Percentiles rank a stretch among this genome's conserved stretches.
Evolutionary conservation across 2,888 invertebrate species (phyloP).

Genomic region (Andricus quercusramuli): DNA sequence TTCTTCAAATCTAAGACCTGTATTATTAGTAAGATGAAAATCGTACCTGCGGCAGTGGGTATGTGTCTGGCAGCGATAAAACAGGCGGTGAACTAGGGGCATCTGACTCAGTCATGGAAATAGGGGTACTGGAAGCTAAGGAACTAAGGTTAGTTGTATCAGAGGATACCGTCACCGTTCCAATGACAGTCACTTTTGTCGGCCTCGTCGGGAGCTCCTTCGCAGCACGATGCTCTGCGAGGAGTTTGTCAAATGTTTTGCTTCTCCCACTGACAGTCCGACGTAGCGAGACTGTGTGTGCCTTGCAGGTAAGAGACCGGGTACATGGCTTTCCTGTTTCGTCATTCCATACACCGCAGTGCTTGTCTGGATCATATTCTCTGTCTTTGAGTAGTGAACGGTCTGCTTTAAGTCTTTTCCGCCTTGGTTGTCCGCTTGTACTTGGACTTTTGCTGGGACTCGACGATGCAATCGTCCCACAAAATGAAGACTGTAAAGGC

Average conservation of each 20-base stretch:
- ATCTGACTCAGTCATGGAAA: conserved; percentile 82
- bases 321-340: conserved; percentile 88
- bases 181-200: conserved; percentile 65
- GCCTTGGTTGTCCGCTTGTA: conserved; percentile 67
- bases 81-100: conserved; percentile 80
- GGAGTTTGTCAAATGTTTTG: conserved; percentile 87
- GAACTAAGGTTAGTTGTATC: conserved; percentile 62
- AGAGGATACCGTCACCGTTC: conserved; percentile 66
- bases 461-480: conserved; percentile 52
- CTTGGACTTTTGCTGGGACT: conserved; percentile 74
- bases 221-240: conserved; percentile 86
- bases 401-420: conserved; percentile 75
- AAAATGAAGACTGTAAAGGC: conserved; percentile 62
- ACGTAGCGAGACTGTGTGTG: conserved; percentile 85
- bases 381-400: conserved; percentile 79
- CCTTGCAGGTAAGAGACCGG: conserved; percentile 87
- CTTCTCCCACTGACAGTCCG: conserved; percentile 86
- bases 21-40: not conserved
- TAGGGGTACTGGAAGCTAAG: conserved; percentile 76
- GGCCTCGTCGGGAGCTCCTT: conserved; percentile 79
- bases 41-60: conserved; percentile 76
- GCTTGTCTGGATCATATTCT: conserved; percentile 90
- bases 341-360: conserved; percentile 88
- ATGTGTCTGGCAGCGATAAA: conserved; percentile 75
- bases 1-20: not conserved